phyloP scores from a whole-genome alignment of 2,888 invertebrate species.

The Diabrotica balteata region DNA sequence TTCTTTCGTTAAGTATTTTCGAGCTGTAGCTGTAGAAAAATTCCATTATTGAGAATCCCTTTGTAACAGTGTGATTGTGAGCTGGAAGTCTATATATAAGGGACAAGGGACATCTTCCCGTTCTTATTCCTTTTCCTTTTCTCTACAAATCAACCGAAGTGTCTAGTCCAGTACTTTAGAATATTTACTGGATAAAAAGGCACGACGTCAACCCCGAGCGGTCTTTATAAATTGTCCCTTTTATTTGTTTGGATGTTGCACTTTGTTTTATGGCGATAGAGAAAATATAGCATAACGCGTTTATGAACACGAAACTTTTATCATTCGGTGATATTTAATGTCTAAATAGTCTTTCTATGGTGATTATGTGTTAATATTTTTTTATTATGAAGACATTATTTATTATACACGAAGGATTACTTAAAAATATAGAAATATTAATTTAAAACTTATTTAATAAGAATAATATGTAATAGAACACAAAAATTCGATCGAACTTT shows the following conservation, averaged over 20 bases:
- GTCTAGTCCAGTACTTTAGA: constrained; percentile 59
- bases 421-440: too few species aligned
- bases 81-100: constrained; percentile 35
- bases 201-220: constrained; percentile 38
- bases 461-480: too few species aligned
- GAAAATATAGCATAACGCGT: constrained; percentile 6
- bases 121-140: constrained; percentile 29
- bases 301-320: too few species aligned
- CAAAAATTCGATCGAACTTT: too few species aligned
- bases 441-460: too few species aligned
- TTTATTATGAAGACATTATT: too few species aligned
- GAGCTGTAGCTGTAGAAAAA: constrained; percentile 25
- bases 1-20: constrained; percentile 18
- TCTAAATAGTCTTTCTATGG: too few species aligned
- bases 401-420: too few species aligned
- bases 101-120: constrained; percentile 34
- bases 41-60: constrained; percentile 39
- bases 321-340: too few species aligned
- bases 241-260: constrained; percentile 7
- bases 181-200: constrained; percentile 55
- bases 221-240: constrained; percentile 43
- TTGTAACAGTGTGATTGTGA: constrained; percentile 45
- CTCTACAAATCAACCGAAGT: constrained; percentile 44
- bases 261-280: constrained; percentile 10
- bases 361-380: too few species aligned